These are phyloP conservation scores for Spongilla lacustris DNA, from an alignment of 37 sponge, comb jelly and placozoan species.

Conservation along the genomic window DNA sequence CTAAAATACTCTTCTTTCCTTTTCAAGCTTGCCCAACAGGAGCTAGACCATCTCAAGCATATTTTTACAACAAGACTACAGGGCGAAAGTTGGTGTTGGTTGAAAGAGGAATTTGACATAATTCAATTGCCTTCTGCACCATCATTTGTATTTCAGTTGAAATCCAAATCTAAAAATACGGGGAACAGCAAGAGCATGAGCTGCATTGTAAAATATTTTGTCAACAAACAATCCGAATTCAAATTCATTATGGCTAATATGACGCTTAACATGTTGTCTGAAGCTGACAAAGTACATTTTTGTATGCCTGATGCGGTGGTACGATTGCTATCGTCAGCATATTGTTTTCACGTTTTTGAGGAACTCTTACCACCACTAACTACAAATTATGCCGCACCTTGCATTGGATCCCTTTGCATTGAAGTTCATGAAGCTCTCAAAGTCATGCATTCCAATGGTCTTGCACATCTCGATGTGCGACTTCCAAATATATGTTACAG, in stretches of 20 bases:
- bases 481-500: background rate
- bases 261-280: background rate
- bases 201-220: background rate
- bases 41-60: background rate
- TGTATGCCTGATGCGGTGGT: background rate
- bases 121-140: background rate
- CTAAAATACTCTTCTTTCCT: too few relatives aligned
- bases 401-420: background rate
- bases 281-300: background rate
- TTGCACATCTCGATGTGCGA: background rate
- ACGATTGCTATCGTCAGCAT: too few relatives aligned
- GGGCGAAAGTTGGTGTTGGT: background rate
- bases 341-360: background rate
- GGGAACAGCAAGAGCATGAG: background rate
- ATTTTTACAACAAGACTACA: background rate
- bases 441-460: background rate
- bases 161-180: background rate
- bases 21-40: too few relatives aligned
- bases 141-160: background rate
- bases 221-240: background rate
- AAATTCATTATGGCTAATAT: background rate
- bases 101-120: background rate
- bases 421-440: background rate
- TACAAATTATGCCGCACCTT: background rate
- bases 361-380: background rate